These are phyloP conservation scores for Uropsilus gracilis DNA, from an alignment of 2,113 vertebrate genomes.

Conservation along the genomic window DNA sequence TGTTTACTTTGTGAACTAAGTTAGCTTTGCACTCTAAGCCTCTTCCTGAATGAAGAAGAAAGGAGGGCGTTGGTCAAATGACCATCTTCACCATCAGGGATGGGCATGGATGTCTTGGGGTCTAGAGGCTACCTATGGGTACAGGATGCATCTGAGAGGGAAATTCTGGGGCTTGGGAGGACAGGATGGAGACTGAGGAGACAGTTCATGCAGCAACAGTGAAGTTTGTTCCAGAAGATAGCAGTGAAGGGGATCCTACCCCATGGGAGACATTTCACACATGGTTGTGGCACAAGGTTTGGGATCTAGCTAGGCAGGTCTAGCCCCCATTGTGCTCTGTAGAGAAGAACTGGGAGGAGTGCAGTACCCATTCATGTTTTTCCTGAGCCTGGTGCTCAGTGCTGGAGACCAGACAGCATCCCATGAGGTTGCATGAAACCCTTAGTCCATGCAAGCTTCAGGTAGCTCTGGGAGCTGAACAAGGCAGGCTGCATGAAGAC, in stretches of 20 bases:
- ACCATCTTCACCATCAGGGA: not conserved
- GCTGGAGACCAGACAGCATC: accelerated
- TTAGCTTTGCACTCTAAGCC: not conserved
- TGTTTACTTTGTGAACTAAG: not conserved
- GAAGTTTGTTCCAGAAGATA: not conserved
- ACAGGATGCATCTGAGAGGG: not conserved
- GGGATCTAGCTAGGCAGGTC: not conserved
- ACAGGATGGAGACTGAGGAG: not conserved
- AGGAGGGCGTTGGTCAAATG: not conserved
- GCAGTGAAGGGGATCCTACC: not conserved
- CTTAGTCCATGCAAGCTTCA: not conserved
- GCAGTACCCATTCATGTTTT: accelerated
- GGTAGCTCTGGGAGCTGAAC: not conserved
- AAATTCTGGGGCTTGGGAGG: not conserved
- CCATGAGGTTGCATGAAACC: accelerated
- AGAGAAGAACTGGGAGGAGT: not conserved
- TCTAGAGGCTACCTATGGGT: too few relatives aligned
- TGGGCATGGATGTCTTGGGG: too few relatives aligned
- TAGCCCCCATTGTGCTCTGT: not conserved
- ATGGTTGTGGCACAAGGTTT: not conserved
- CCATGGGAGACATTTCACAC: not conserved
- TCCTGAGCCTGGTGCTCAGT: too few relatives aligned
- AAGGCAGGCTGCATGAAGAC: not conserved
- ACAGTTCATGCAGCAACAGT: not conserved
- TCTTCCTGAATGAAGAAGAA: not conserved